Evolutionary conservation across 2,888 invertebrate genomes (phyloP), one percentile per base, ranked within the genome.

Genomic region (Leucophenga montana): DNA sequence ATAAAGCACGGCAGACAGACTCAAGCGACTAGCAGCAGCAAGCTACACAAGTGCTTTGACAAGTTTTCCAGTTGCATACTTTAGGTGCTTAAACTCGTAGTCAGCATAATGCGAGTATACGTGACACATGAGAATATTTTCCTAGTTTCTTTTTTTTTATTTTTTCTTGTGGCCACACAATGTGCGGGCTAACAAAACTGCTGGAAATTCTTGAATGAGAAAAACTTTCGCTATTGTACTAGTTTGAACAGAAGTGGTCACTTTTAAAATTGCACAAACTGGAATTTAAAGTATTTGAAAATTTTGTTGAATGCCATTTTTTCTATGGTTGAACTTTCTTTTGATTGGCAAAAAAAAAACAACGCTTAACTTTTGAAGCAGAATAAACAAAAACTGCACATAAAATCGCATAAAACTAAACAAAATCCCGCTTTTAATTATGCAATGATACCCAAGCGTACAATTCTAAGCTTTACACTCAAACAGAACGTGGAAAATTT

Each of bases 31-130:
- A 14, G 14, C n/a, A n/a, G 14, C 46, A 46, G n/a, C 46, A 46
- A 46, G 46, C 27, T 44, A 44, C 61, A 62, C 61, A 46, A 62
- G 61, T 62, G 61, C 44, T 39, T 62, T 62, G 18, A 18, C 61
- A 44, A 44, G 61, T 54, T 20, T 16, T 16, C 18, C 20, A 13
- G 16, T 59, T 33, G 33, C 33, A n/a, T 33, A 62, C 44, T 62
- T 62, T 16, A 44, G 61, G 31, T 62, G 33, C 59, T 59, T 59
- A 11, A 5, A 27, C n/a, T n/a, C 31, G 33, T 59, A n/a, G n/a
- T 48, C 13, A 48, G 27, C 27, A 27, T n/a, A n/a, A n/a, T n/a
- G n/a, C n/a, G n/a, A 46, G 46, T 46, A n/a, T 46, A 18, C 5
- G 20, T 20, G 9, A 4, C 56, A 22, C 27, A 20, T 14, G 11